Percentiles rank a stretch among this genome's conserved stretches.
phyloP scores from a whole-genome alignment of 2,113 vertebrate genomes.

The Dascyllus trimaculatus region DNA sequence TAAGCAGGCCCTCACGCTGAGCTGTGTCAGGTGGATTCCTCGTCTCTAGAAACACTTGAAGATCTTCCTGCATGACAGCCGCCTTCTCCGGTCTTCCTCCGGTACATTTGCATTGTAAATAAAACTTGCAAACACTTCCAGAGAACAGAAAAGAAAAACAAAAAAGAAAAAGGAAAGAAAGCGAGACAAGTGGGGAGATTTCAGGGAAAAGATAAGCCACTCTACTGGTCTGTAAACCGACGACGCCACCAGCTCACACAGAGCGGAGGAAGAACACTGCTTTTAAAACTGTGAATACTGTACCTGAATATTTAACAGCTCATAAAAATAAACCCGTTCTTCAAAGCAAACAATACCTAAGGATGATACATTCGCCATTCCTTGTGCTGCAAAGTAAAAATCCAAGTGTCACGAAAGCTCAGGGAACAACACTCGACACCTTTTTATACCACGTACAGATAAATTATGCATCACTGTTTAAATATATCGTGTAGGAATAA shows the following conservation, averaged over 20 bases:
- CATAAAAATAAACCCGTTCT: slow-evolving; percentile 39
- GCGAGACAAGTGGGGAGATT: slow-evolving; percentile 1
- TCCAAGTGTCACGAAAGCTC: too few species aligned
- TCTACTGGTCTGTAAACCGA: slow-evolving; percentile 32
- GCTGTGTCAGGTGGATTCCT: slow-evolving; percentile 24
- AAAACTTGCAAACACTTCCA: too few species aligned
- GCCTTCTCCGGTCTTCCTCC: slow-evolving; percentile 21
- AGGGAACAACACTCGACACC: slow-evolving; percentile 1
- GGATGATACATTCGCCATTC: slow-evolving; percentile 50
- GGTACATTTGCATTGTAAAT: slow-evolving; percentile 27
- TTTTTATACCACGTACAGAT: slow-evolving; percentile 26
- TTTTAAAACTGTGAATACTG: slow-evolving; percentile 29
- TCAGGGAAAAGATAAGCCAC: slow-evolving; percentile 34
- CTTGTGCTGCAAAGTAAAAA: slow-evolving; percentile 31
- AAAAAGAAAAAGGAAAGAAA: background rate
- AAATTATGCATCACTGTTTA: slow-evolving; percentile 23
- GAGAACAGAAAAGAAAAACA: background rate
- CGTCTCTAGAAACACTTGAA: slow-evolving; percentile 17
- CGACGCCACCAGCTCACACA: background rate
- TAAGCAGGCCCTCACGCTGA: slow-evolving; percentile 55
- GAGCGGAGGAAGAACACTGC: slow-evolving; percentile 33
- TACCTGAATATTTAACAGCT: slow-evolving; percentile 58
- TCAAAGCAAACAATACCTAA: slow-evolving; percentile 25
- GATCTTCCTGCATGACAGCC: slow-evolving; percentile 29
- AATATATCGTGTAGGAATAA: slow-evolving; percentile 12